Base-by-base conservation (phyloP, 2,113 vertebrate species). In the Ptilonorhynchus violaceus region DNA sequence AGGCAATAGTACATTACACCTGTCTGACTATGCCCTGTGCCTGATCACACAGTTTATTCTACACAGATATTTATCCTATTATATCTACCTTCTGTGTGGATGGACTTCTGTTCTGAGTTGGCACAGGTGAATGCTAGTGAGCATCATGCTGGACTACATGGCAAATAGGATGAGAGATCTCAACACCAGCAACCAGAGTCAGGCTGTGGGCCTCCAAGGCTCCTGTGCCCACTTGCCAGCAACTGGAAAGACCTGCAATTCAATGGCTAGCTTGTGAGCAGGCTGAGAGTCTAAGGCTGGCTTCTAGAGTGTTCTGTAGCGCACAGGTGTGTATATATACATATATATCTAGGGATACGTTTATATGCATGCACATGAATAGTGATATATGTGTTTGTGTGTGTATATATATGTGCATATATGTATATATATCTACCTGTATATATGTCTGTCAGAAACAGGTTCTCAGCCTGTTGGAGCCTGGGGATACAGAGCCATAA, bases 321-420 rank as follows among this genome's bases (percentile, higher is more conserved):
- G 18, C 47, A 27, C 16, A n/a, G 44, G 24, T 73, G 6, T 18
- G 13, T 39, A 13, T 33, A 42, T 3, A 46, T 13, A 27, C 1
- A 16, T 18, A 13, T 6, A 6, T 44, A 30, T 27, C 22, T n/a
- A 41, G 33, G 28, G 11, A 22, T n/a, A 42, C 0, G 1, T 12
- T 56, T 14, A 79, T 15, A 59, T 15, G 22, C 3, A 28, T 21
- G 19, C 7, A 27, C 27, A 42, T 30, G 13, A 52, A 37, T 18
- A 86, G 25, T 47, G 33, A 64, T 37, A 52, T 2, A 24, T 1
- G 0, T 23, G 11, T 25, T 19, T 5, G 1, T 39, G 9, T 33
- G 3, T 39, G 6, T 41, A 4, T 17, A 27, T 24, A 10, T 35
- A 22, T 31, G 35, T 39, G 6, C 35, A 9, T 17, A 44, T 33